Conservation (phyloP, 2,797 vertebrate species). For the Chiroxiphia lanceolata region DNA sequence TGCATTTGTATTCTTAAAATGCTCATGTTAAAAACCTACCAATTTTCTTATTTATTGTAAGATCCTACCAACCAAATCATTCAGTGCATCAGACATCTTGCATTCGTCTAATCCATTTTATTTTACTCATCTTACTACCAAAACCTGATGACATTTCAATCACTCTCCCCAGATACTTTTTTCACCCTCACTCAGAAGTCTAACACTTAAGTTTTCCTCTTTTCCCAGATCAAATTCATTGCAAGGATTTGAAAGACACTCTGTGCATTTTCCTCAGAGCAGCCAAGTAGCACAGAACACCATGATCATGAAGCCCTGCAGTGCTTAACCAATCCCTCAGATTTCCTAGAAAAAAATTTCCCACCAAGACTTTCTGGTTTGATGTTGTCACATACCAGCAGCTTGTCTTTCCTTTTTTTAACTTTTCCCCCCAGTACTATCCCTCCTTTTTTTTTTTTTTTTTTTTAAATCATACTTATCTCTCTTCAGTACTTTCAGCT, state of each 20-base stretch:
- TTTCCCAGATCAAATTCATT: neutral
- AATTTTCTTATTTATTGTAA: neutral
- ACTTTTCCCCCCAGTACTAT: accelerated
- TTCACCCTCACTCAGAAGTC: neutral
- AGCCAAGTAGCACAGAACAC: neutral
- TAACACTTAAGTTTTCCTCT: neutral
- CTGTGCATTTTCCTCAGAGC: neutral
- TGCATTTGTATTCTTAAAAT: neutral
- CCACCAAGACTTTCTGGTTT: neutral
- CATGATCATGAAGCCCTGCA: neutral
- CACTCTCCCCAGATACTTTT: neutral
- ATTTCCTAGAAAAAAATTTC: neutral
- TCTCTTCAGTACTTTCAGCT: neutral
- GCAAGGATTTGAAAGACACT: neutral
- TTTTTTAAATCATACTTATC: neutral
- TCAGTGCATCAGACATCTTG: neutral
- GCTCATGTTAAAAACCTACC: neutral
- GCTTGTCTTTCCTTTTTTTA: neutral
- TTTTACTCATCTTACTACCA: neutral
- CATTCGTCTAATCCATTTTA: neutral
- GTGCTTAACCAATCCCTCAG: neutral
- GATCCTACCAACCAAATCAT: neutral
- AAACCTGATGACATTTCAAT: neutral
- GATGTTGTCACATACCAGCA: neutral
- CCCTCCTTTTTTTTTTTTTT: too few relatives aligned